phyloP scores from a whole-genome alignment of 2,888 invertebrate species.

The Adineta ricciae region DNA sequence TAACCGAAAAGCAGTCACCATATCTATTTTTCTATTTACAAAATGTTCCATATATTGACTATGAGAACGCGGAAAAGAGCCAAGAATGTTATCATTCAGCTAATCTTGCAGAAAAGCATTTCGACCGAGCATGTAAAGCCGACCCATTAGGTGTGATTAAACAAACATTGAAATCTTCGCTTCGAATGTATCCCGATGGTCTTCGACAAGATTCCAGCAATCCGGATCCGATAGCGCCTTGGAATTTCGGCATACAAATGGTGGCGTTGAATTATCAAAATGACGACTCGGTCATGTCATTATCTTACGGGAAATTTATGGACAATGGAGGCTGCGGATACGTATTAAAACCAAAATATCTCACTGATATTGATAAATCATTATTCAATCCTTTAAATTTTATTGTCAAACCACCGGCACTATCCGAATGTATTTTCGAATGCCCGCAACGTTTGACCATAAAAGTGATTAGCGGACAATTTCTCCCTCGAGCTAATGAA shows the following conservation, averaged over 20 bases:
- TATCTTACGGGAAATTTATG: neutral
- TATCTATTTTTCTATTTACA: neutral
- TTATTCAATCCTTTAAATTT: neutral
- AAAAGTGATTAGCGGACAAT: neutral
- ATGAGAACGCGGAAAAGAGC: neutral
- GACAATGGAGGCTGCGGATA: neutral
- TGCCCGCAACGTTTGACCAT: neutral
- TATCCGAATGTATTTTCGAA: neutral
- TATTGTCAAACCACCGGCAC: too few relatives aligned
- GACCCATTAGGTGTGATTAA: neutral
- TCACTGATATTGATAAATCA: neutral
- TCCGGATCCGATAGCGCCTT: neutral
- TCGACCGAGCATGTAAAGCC: neutral
- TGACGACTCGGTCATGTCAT: neutral
- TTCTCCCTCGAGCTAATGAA: neutral
- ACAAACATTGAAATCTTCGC: neutral
- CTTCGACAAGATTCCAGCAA: neutral
- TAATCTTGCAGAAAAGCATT: neutral
- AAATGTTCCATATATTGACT: neutral
- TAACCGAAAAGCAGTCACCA: too few relatives aligned
- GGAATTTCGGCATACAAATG: neutral
- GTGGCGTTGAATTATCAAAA: neutral
- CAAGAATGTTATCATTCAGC: neutral
- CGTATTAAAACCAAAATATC: neutral
- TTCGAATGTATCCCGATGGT: neutral